Evolutionary conservation across 2,797 vertebrate species (phyloP).

Genomic region (Gallinago nigripennis): DNA sequence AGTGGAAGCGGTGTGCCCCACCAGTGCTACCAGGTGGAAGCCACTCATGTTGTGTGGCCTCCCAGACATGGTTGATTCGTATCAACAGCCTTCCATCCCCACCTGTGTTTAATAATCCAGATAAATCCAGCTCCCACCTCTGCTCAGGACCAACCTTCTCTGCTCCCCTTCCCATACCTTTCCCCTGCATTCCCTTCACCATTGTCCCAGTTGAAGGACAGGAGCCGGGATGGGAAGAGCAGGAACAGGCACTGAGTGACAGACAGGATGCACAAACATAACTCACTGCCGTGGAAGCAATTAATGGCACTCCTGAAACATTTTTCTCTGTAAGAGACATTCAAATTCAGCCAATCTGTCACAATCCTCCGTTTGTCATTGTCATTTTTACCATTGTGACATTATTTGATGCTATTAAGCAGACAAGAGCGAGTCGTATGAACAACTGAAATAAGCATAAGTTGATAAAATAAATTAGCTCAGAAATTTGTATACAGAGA

Average conservation of each 20-base stretch:
- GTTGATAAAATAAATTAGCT: conserved; percentile 59
- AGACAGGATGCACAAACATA: conserved; percentile 59
- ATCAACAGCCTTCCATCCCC: not conserved
- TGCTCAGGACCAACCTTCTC: not conserved
- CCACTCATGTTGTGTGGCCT: not conserved
- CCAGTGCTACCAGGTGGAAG: not conserved
- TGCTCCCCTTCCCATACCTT: not conserved
- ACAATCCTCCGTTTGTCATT: conserved; percentile 46
- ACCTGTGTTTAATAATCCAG: not conserved
- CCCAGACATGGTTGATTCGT: rapidly evolving
- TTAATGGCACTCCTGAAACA: conserved; percentile 39
- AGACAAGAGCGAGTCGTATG: not conserved
- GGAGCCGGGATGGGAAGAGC: not conserved
- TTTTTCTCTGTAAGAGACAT: conserved; percentile 45
- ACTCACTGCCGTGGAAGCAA: conserved; percentile 46
- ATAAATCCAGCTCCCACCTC: not conserved
- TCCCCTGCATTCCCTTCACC: not conserved
- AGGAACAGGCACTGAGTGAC: conserved; percentile 15
- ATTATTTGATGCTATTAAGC: conserved; percentile 40
- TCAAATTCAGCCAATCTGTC: conserved; percentile 58
- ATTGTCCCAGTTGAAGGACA: not conserved
- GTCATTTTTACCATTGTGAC: conserved; percentile 47
- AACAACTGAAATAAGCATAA: conserved; percentile 46
- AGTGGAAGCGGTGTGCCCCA: not conserved
- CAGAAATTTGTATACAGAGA: conserved; percentile 49